Percentiles rank a stretch among this genome's conserved stretches.
Conservation (phyloP, 1,140 invertebrate species). For the Acromyrmex heyeri region DNA sequence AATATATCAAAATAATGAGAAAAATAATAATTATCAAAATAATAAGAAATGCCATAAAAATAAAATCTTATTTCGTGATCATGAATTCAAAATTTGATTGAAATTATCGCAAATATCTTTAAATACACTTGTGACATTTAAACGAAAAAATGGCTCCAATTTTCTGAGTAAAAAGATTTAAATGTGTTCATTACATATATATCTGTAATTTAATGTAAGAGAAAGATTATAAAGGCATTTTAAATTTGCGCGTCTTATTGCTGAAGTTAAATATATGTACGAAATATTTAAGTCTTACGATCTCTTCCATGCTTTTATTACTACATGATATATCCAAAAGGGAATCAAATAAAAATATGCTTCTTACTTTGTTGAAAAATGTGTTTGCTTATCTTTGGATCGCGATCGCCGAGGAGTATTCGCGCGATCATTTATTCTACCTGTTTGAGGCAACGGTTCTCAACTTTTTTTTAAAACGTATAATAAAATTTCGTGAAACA, state of each 20-base stretch:
- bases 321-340: constrained; percentile 41
- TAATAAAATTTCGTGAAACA: constrained; percentile 1
- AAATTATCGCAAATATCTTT: neutral
- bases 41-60: neutral
- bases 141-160: neutral
- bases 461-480: constrained; percentile 47
- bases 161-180: neutral
- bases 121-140: neutral
- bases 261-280: neutral
- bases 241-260: constrained; percentile 21
- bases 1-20: neutral
- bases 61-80: neutral
- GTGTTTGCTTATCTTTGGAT: constrained; percentile 48
- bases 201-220: neutral
- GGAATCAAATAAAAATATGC: constrained; percentile 47
- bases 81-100: neutral
- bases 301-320: constrained; percentile 26
- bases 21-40: too few species aligned
- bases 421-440: constrained; percentile 51
- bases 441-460: constrained; percentile 48
- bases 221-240: neutral
- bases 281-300: constrained; percentile 14
- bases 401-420: constrained; percentile 43
- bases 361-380: constrained; percentile 57
- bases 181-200: neutral